Evolutionary conservation across 2,888 invertebrate species (phyloP).

Genomic region (Venusia cambrica): DNA sequence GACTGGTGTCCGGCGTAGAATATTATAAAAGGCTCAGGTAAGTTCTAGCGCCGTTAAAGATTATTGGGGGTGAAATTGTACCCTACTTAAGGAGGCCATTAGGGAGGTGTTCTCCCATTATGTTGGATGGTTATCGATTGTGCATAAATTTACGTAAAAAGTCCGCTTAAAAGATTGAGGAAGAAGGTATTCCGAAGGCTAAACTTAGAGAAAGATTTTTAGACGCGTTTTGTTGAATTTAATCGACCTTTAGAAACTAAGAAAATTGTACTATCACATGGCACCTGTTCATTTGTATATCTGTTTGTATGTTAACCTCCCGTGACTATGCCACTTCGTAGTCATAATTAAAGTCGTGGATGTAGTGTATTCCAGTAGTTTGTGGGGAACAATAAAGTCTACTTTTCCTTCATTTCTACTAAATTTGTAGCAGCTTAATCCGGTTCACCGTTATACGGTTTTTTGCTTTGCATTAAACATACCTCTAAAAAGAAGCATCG

Average conservation of each 20-base stretch:
- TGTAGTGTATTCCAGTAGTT: too few relatives aligned
- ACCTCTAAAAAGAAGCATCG: constrained; percentile 5
- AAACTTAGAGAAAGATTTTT: too few relatives aligned
- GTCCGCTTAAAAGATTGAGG: constrained; percentile 8
- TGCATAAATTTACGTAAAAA: constrained; percentile 17
- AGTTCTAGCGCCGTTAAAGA: constrained; percentile 26
- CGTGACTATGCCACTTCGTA: too few relatives aligned
- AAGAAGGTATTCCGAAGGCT: constrained; percentile 1
- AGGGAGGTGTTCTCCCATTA: constrained; percentile 6
- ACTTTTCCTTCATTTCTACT: too few relatives aligned
- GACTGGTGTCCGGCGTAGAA: too few relatives aligned
- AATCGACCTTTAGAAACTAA: too few relatives aligned
- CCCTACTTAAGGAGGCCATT: constrained; percentile 18
- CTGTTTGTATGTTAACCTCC: too few relatives aligned
- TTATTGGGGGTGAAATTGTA: constrained; percentile 28
- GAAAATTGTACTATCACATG: too few relatives aligned
- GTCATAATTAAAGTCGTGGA: too few relatives aligned
- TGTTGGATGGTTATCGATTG: constrained; percentile 17
- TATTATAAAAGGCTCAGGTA: constrained; percentile 29
- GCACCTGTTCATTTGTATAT: too few relatives aligned
- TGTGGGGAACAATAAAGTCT: too few relatives aligned
- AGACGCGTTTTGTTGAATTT: too few relatives aligned
- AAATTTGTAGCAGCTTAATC: constrained; percentile 50
- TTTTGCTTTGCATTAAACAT: constrained; percentile 36
- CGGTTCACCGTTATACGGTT: constrained; percentile 58